Evolutionary conservation across 2,113 vertebrate genomes (phyloP).

Genomic region (Puma concolor): DNA sequence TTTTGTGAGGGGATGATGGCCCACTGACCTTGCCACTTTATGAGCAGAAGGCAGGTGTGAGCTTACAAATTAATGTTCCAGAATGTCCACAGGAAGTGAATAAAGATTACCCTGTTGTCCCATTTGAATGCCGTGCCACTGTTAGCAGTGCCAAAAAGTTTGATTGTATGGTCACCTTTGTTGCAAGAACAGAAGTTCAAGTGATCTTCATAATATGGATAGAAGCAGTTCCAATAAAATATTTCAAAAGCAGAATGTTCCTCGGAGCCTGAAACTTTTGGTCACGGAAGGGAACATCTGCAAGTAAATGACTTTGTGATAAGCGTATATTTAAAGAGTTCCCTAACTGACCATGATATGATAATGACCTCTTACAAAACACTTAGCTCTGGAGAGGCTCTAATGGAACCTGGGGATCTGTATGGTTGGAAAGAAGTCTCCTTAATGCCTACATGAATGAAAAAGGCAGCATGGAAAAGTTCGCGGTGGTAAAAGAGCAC

Average conservation of each 20-base stretch:
- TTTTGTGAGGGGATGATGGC: neutral
- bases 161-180: neutral
- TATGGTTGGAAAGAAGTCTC: slow-evolving; percentile 43
- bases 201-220: neutral
- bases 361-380: slow-evolving; percentile 35
- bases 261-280: neutral
- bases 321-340: slow-evolving; percentile 55
- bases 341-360: slow-evolving; percentile 40
- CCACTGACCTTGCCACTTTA: neutral
- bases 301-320: neutral
- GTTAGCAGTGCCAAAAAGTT: neutral
- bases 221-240: neutral
- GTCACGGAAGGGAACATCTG: neutral
- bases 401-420: neutral
- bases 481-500: neutral
- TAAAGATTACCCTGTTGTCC: neutral
- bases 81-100: neutral
- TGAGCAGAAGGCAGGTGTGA: neutral
- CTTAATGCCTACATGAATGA: neutral
- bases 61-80: neutral
- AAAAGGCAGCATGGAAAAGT: slow-evolving; percentile 4
- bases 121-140: neutral
- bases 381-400: slow-evolving; percentile 29
- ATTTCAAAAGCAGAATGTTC: neutral
- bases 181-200: neutral